Evolutionary conservation across 2,888 invertebrate species (phyloP), one percentile per base, ranked within the genome.

Genomic region (Noctua fimbriata): DNA sequence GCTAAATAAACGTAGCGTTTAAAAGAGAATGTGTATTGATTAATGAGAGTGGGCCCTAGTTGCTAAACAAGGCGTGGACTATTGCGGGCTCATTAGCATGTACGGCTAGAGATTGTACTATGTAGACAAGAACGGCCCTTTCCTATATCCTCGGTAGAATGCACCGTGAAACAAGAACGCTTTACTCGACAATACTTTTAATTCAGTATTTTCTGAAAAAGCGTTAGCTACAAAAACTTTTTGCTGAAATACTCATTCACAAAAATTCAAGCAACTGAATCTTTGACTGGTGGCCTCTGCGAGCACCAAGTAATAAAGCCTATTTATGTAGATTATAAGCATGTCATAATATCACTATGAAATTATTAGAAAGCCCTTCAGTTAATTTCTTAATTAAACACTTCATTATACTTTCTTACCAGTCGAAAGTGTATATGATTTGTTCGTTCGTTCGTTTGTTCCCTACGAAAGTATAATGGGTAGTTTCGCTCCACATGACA

Each of bases 401-500:
- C 49, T 69, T 81, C 60, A 82, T 74, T 81, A 82, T 76, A 79
- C 82, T 84, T 87, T 88, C 79, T 85, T 63, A 58, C 47, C 36
- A 89, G 93, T 94, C 89, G 94, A 94, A 95, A 95, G 95, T 93
- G 92, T 91, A 91, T 91, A 92, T 91, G 92, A 93, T 93, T 93
- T 92, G 92, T 94, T 93, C 93, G 92, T 93, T 92, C 92, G 92
- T 93, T 94, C 94, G 92, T 93, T 92, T 92, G 92, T 93, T 94
- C 94, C 94, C 93, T 95, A 95, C 92, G 95, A 96, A 96, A 96
- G 95, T 94, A 92, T 93, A 93, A 91, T 86, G 82, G 82, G 89
- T 86, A 91, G 96, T 95, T 94, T 92, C 96, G 96, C 95, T 97
- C 96, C 94, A 96, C 89, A 96, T 96, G 96, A 93, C 94, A 97